Evolutionary conservation across 2,113 vertebrate species (phyloP), one percentile per base, ranked within the genome.

Genomic region (Lophochroa leadbeateri): DNA sequence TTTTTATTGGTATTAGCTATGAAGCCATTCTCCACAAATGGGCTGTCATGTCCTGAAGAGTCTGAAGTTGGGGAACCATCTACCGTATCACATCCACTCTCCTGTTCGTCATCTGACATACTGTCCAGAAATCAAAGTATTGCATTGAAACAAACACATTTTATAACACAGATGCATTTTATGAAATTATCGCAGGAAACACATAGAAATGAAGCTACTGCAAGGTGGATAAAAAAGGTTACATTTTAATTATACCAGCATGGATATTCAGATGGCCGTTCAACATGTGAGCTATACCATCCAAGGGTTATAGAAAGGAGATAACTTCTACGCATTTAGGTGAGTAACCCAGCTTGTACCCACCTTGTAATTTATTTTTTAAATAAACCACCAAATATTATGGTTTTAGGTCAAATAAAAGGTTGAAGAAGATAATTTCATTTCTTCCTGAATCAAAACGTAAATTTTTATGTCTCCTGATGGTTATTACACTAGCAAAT

Each of bases 81-180:
- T 94, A 99, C 99, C 0, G 99, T 99, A 93, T 99, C 99, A 95
- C 99, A 99, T 27, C 99, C 98, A 31, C 99, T 99, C 93, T 99
- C 99, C 87, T 98, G 99, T 61, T 99, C 99, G 1, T 99, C 99
- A 43, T 99, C 99, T 14, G 99, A 99, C 98, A 99, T 99, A 63
- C 99, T 99, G 97, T 3, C 75, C 83, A 50, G 95, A 96, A 86
- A 91, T 7, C 78, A 28, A 44, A 87, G 64, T 43, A 64, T 49
- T 71, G 43, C 39, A 47, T 29, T 93, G 55, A 93, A 93, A 47
- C 31, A 33, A 37, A 33, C 24, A 18, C 2, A 23, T 68, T 67
- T 33, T 23, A 33, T 31, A 35, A 50, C 1, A 53, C 4, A 63
- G 8, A 31, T 28, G 17, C 1, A 1, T 71, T 88, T 83, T 70